Conservation (phyloP, 2,113 vertebrate genomes). For the Pipra filicauda region DNA sequence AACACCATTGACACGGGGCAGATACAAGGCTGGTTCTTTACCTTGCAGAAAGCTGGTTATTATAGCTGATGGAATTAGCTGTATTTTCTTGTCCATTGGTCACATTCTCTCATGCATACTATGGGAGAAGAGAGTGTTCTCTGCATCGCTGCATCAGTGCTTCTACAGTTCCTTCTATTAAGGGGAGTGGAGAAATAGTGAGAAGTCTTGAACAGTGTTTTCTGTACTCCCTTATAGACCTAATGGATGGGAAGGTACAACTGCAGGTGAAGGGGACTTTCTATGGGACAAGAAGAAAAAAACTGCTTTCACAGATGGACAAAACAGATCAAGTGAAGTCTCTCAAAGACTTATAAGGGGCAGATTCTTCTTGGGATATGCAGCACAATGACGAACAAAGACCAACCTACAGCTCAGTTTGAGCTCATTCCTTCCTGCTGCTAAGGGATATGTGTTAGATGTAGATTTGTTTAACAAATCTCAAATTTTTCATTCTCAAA, state of each 20-base stretch:
- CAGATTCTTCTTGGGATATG: background rate
- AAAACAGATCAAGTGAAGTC: background rate
- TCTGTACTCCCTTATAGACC: background rate
- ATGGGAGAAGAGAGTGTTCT: slow-evolving; percentile 59
- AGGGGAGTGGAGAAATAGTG: slow-evolving; percentile 59
- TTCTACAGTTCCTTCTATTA: slow-evolving; percentile 67
- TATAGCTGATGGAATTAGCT: slow-evolving; percentile 45
- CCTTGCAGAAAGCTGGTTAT: slow-evolving; percentile 64
- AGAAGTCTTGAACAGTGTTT: slow-evolving; percentile 33
- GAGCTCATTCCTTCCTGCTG: background rate
- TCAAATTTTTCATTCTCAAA: background rate
- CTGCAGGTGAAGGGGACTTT: background rate
- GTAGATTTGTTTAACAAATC: background rate
- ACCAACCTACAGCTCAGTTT: background rate
- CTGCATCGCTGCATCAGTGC: slow-evolving; percentile 63
- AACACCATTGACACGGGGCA: slow-evolving; percentile 5
- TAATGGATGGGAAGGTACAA: background rate
- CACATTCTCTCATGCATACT: slow-evolving; percentile 65
- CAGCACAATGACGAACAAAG: background rate
- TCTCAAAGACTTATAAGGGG: background rate
- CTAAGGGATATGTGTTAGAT: background rate
- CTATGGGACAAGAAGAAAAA: background rate
- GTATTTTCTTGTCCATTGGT: slow-evolving; percentile 60
- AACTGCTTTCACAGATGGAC: background rate
- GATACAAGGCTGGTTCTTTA: slow-evolving; percentile 60